Evolutionary conservation across 2,797 vertebrate genomes (phyloP).

Genomic region (Sebastes vulpes): DNA sequence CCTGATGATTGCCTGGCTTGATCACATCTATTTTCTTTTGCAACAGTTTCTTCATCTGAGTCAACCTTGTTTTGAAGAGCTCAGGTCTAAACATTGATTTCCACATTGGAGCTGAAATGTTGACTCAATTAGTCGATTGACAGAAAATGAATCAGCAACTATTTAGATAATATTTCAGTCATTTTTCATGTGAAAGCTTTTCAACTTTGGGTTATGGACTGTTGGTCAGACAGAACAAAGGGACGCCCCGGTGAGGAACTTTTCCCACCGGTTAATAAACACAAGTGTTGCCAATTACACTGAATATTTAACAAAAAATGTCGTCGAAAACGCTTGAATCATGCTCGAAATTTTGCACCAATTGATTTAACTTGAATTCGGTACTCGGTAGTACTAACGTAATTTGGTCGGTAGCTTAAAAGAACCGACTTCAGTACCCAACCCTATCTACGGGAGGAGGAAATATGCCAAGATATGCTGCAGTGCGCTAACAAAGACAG

Average conservation of each 20-base stretch:
- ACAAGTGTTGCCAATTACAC: neutral
- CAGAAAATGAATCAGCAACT: neutral
- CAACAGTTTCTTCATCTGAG: neutral
- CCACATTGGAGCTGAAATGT: neutral
- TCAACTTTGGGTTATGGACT: neutral
- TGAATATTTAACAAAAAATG: neutral
- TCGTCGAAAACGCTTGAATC: too few relatives aligned
- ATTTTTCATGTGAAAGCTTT: neutral
- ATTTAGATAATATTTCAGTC: neutral
- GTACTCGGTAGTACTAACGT: too few relatives aligned
- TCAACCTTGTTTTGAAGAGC: neutral
- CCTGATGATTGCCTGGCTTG: neutral
- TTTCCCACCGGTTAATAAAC: too few relatives aligned
- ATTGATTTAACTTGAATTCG: too few relatives aligned
- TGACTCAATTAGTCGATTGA: neutral
- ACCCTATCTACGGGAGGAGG: too few relatives aligned
- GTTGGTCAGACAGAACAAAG: neutral
- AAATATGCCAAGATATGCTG: too few relatives aligned
- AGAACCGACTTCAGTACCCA: too few relatives aligned
- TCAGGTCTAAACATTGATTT: neutral
- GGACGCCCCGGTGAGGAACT: too few relatives aligned
- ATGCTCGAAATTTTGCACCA: neutral
- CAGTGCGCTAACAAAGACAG: too few relatives aligned
- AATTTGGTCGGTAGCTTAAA: too few relatives aligned
- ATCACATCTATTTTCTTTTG: slow-evolving; percentile 4